Evolutionary conservation across 2,113 vertebrate genomes (phyloP).

Genomic region (Esox niger): DNA sequence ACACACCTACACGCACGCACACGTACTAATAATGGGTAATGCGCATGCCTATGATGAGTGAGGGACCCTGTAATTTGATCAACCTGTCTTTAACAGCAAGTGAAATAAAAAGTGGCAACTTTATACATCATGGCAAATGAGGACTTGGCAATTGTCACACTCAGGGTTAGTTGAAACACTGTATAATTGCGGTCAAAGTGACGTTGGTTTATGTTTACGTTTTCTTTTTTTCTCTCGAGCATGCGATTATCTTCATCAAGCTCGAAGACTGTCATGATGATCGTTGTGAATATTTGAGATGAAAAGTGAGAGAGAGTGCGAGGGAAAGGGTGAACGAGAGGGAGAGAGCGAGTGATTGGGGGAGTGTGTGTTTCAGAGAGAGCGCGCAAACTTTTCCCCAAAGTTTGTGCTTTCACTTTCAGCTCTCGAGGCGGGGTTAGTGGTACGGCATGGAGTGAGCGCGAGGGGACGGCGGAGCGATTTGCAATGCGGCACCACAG

Average conservation of each 20-base stretch:
- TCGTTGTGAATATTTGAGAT: background rate
- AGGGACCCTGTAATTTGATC: background rate
- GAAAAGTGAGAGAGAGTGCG: slow-evolving; percentile 14
- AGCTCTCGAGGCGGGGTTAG: slow-evolving; percentile 77
- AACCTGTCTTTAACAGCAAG: background rate
- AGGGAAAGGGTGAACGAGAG: slow-evolving; percentile 27
- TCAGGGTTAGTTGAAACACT: background rate
- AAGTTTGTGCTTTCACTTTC: slow-evolving; percentile 78
- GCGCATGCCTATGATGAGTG: slow-evolving; percentile 1
- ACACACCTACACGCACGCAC: background rate
- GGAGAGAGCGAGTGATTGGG: slow-evolving; percentile 36
- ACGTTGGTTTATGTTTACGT: background rate
- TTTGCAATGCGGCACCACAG: slow-evolving; percentile 76
- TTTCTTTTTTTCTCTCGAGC: background rate
- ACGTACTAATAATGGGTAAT: background rate
- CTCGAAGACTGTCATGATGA: background rate
- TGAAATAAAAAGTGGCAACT: background rate
- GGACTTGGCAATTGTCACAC: background rate
- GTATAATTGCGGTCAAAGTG: slow-evolving; percentile 2
- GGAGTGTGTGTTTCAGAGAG: slow-evolving; percentile 6
- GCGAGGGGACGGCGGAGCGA: slow-evolving; percentile 47
- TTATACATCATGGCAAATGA: background rate
- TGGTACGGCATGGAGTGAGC: slow-evolving; percentile 64
- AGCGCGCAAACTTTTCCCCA: slow-evolving; percentile 64
- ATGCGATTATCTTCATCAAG: background rate